Evolutionary conservation across 2,113 vertebrate species (phyloP), one percentile per base, ranked within the genome.

Genomic region (Electrona antarctica): DNA sequence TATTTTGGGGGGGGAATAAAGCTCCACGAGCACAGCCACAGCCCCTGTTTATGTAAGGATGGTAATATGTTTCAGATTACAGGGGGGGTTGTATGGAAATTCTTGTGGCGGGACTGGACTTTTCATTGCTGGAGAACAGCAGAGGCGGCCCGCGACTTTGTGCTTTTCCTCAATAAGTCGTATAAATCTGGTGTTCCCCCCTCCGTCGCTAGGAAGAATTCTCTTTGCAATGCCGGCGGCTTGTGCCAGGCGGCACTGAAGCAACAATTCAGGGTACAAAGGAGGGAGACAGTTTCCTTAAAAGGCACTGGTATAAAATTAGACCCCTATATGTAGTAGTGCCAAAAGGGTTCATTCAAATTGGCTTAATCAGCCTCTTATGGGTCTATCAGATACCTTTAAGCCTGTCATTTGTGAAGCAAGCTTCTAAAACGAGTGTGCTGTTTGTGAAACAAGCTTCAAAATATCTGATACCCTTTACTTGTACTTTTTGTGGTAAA

Each of bases 31-130:
- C 87, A 85, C 82, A 21, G 21, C 21, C 21, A 21, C 21, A 89
- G 91, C 83, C 84, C 85, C 84, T 91, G 91, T 94, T 94, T 95
- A 91, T 92, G 86, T 86, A 93, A 93, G 88, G 77, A 77, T 21
- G 79, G 92, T 89, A 94, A 94, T 94, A 91, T 95, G 95, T 93
- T 95, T 95, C 93, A 93, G 93, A 96, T 96, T 95, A 95, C 74
- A 90, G 90, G 86, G 33, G 21, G 87, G 93, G 91, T 93, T 92
- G 89, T 91, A 94, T 92, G 94, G 92, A 95, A 94, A 95, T 95
- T 94, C 92, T 94, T 96, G 94, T 85, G 95, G 95, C 73, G 74
- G 94, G 93, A 91, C 93, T 92, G 92, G 93, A 88, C 93, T 91
- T 84, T 91, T 93, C 83, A 82, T 89, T 92, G 90, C 85, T 75